Evolutionary conservation across 2,113 vertebrate species (phyloP), one percentile per base, ranked within the genome.

Genomic region (Cervus canadensis): DNA sequence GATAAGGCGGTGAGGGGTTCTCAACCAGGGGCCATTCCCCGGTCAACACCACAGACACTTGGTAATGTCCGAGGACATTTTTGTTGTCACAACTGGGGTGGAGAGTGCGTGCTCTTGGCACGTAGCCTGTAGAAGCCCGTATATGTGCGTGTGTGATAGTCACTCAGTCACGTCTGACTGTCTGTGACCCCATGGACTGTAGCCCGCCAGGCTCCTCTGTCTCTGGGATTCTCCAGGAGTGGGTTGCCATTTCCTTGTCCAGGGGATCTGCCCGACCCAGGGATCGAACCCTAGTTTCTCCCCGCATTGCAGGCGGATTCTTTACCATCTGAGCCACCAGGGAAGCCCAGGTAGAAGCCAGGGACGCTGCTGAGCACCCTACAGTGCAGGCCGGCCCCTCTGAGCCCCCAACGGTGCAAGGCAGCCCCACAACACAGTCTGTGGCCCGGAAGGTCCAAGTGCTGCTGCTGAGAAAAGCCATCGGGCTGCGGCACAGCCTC

Each of bases 31-130:
- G 25, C 10, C 23, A 6, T 45, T 82, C 50, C 33, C 7, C 25
- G 8, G 3, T 13, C 2, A 1, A 1, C 19, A 17, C 21, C 1
- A 1, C 1, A 8, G 62, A 13, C 28, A 52, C 54, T 16, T 30
- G 26, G 4, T 23, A 12, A 28, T 1, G 1, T 17, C 57, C 2
- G 6, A 21, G 59, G 40, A 48, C n/a, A 25, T 1, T 30, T 56
- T 26, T 54, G 2, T 82, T n/a, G 48, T 89, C 50, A 62, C 1
- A 30, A 0, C 15, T 19, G 1, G 43, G 30, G n/a, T 0, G 0
- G 40, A 83, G 52, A 21, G 4, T 6, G 52, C 25, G 2, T 7
- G 57, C 54, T 11, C 0, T 1, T 23, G 79, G 43, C 87, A 2
- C 2, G 2, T 9, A 7, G 57, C n/a, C 64, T 64, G 8, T 4